These are phyloP conservation scores for Nemotelus pantherinus DNA, from an alignment of 2,888 invertebrate genomes.

Conservation along the genomic window DNA sequence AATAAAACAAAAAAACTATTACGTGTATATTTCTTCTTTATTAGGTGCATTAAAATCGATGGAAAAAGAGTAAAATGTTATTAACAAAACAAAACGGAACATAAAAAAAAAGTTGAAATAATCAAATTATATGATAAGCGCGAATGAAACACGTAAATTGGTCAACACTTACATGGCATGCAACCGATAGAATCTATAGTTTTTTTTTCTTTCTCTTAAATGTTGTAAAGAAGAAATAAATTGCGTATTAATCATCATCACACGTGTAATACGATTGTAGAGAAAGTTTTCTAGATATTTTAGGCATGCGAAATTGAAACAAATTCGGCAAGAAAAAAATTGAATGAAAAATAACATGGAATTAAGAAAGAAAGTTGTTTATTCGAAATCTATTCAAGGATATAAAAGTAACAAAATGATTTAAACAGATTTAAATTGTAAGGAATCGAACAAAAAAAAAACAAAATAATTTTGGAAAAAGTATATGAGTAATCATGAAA, in stretches of 20 bases:
- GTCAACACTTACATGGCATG: not conserved
- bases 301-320: slow-evolving; percentile 13
- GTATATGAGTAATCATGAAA: slow-evolving; percentile 30
- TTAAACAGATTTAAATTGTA: slow-evolving; percentile 22
- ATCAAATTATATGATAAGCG: slow-evolving; percentile 1
- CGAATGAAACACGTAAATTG: not conserved
- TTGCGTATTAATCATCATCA: not conserved
- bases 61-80: not conserved
- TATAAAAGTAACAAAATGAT: slow-evolving; percentile 22
- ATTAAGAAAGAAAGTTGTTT: not conserved
- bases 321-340: slow-evolving; percentile 16
- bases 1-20: slow-evolving; percentile 1
- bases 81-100: not conserved
- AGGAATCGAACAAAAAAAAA: slow-evolving; percentile 33
- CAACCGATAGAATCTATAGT: not conserved
- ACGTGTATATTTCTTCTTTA: slow-evolving; percentile 27
- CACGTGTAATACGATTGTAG: not conserved
- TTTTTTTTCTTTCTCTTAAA: slow-evolving; percentile 1
- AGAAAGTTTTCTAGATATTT: slow-evolving; percentile 28
- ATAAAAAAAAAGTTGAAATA: slow-evolving; percentile 5
- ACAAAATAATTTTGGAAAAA: slow-evolving; percentile 26
- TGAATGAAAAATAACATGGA: slow-evolving; percentile 10
- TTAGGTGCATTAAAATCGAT: slow-evolving; percentile 26
- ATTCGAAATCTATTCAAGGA: slow-evolving; percentile 18
- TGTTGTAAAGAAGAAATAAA: slow-evolving; percentile 24